A percentile compares a stretch with the other conserved stretches of the same genome.
Conservation (phyloP, 2,888 invertebrate genomes). For the Spialia ferax region DNA sequence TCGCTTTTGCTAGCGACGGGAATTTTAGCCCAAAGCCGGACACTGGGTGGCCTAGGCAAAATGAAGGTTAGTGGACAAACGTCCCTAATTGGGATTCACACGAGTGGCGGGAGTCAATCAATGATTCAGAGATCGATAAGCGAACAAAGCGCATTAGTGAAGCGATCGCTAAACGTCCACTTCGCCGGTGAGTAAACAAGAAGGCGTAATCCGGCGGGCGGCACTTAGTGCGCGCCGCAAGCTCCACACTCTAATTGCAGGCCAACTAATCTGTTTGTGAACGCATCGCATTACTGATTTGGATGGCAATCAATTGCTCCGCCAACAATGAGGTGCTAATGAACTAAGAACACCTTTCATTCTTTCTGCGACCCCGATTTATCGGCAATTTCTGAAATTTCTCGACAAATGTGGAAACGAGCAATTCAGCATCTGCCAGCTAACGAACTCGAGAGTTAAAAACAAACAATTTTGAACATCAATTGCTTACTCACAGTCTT, state of each 20-base stretch:
- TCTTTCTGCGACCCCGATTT: not conserved
- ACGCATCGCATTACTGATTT: constrained; percentile 65
- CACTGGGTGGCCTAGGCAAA: constrained; percentile 1
- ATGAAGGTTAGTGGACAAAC: constrained; percentile 9
- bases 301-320: constrained; percentile 42
- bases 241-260: constrained; percentile 79
- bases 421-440: not conserved
- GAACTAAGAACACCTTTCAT: constrained; percentile 26
- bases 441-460: constrained; percentile 1
- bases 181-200: constrained; percentile 73
- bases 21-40: not conserved
- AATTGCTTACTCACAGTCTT: not conserved
- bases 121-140: constrained; percentile 73
- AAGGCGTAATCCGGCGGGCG: constrained; percentile 81
- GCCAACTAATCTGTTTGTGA: constrained; percentile 80
- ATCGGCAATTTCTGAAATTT: not conserved
- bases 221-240: constrained; percentile 81
- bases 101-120: constrained; percentile 54
- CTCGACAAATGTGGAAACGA: not conserved
- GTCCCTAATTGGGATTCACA: constrained; percentile 3
- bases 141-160: constrained; percentile 68
- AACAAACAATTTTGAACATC: not conserved
- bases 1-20: not conserved
- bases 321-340: constrained; percentile 36
- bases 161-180: constrained; percentile 75